Base-by-base conservation (phyloP, 2,888 invertebrate genomes). In the Eupithecia tripunctaria region DNA sequence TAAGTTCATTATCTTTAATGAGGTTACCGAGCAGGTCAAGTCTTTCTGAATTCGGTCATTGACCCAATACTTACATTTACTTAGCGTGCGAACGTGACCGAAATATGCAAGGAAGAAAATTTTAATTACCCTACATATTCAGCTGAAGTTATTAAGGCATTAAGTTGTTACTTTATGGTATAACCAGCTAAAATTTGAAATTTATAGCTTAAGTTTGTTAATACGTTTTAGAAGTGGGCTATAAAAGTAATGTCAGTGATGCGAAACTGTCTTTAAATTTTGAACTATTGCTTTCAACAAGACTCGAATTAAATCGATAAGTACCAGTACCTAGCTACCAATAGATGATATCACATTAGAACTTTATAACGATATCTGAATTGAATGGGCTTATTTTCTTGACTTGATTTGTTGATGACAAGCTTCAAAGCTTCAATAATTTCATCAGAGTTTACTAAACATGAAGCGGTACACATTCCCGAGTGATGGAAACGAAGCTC, bases 81-180 rank as follows among this genome's bases (percentile, higher is more conserved):
- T 59, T 47, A 63, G 18, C 38, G 59, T 68, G 70, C 27, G 36
- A 41, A 75, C 77, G 76, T 74, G 79, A 75, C 70, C 67, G 63
- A 72, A 69, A 71, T 79, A 74, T 72, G 32, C 27, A 68, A 70
- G 60, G 36, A 70, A 56, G 29, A 73, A 68, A 43, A 70, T 63
- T 68, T 74, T 74, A 71, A 68, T 74, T 74, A 65, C 68, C 62
- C 32, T 32, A 59, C 71, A 65, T 71, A 65, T 56, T 70, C 73
- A 43, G 70, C 36, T 67, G 47, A 68, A 68, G 47, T 71, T 59
- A 56, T 56, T 56, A 56, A 25, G 43, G 75, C 67, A 68, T 75
- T 72, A 67, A 70, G 72, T 75, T 68, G 64, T 68, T 67, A 51
- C 70, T 66, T 56, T 15, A 67, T 29, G 62, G 38, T 63, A 47